Evolutionary conservation across 1,140 invertebrate genomes (phyloP), one percentile per base, ranked within the genome.

Genomic region (Drosophila suzukii): DNA sequence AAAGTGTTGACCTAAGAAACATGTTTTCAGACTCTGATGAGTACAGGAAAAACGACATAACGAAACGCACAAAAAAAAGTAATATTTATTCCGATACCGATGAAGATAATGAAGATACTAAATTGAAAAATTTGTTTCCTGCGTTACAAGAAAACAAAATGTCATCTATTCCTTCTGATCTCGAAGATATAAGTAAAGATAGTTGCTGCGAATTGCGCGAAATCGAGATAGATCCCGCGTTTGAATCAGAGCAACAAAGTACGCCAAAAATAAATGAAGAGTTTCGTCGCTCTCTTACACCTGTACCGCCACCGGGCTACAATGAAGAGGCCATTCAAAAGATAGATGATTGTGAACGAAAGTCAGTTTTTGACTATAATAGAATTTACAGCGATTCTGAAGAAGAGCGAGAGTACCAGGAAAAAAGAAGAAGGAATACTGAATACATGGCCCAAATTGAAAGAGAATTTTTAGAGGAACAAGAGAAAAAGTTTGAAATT

Each of bases 401-500:
- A 4, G 94, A 94, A 71, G 94, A 94, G 66, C 92, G 94, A 46
- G 94, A 94, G 68, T 94, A 94, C 82, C 94, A 94, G 85, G 95
- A 95, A 78, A 93, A 93, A 72, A 92, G 94, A 77, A 93, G 94
- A 63, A 92, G 94, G 44, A 95, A 95, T 74, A 95, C 95, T 13
- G 95, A 95, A 81, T 95, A 95, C 75, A 95, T 95, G 95, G 94
- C 94, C 71, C 94, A 95, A 90, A 95, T 95, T 46, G 94, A 95
- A 77, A 92, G 93, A 27, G 95, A 95, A 79, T 94, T 94, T 90
- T 82, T 93, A 32, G 94, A 94, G 67, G 94, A 94, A 63, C 94
- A 94, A 65, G 78, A 83, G 46, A 80, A 66, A 11, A 90, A 77
- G 7, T 67, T 66, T 15, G 39, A 68, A 46, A 63, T 30, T 53